Percentiles rank a stretch among this genome's conserved stretches.
Conservation (phyloP, 2,113 vertebrate species). For the Lasiurus cinereus region DNA sequence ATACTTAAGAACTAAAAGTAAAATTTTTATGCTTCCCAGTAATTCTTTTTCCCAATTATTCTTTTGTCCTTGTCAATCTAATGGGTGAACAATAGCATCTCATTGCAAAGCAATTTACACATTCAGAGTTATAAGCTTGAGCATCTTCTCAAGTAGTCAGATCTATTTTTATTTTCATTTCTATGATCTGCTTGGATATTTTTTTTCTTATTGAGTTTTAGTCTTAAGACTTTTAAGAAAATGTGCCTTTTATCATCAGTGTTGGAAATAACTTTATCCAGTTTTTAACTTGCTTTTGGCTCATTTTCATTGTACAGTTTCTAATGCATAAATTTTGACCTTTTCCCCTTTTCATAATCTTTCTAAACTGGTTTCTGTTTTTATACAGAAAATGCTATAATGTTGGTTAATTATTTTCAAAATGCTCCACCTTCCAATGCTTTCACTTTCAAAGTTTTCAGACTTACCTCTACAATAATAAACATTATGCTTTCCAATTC, state of each 20-base stretch:
- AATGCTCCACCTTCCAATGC: not conserved
- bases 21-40: not conserved
- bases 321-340: not conserved
- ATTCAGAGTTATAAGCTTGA: not conserved
- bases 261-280: not conserved
- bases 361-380: not conserved
- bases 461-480: not conserved
- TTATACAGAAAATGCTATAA: not conserved
- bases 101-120: not conserved
- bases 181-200: not conserved
- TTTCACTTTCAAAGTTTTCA: not conserved
- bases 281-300: not conserved
- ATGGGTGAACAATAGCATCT: not conserved
- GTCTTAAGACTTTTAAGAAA: not conserved
- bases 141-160: conserved; percentile 11
- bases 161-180: conserved; percentile 26
- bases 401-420: not conserved
- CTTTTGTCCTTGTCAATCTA: not conserved
- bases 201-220: not conserved
- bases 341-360: not conserved
- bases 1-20: not conserved
- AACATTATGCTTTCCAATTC: not conserved
- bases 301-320: not conserved
- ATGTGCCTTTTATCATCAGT: not conserved
- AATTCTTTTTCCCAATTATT: not conserved